Evolutionary conservation across 2,888 invertebrate genomes (phyloP).

Genomic region (Endomychus coccineus): DNA sequence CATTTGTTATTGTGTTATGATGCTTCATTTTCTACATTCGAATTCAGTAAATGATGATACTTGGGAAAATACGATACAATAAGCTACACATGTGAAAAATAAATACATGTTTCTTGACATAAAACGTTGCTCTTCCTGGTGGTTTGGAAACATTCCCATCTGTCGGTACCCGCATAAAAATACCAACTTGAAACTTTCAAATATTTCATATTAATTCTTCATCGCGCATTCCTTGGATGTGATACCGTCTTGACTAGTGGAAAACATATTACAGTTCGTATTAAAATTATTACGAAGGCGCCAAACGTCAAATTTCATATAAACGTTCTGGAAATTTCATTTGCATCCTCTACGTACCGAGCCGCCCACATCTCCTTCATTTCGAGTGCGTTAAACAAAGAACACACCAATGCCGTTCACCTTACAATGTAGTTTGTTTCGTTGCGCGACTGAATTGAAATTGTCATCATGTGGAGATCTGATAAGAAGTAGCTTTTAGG

Average conservation of each 20-base stretch:
- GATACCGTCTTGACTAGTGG: constrained; percentile 36
- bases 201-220: constrained; percentile 39
- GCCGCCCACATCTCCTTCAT: neutral
- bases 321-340: constrained; percentile 32
- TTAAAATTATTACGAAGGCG: constrained; percentile 40
- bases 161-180: constrained; percentile 26
- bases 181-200: constrained; percentile 26
- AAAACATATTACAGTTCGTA: constrained; percentile 37
- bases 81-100: too few relatives aligned
- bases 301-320: constrained; percentile 36
- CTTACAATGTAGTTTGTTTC: constrained; percentile 17
- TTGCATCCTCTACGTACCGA: constrained; percentile 14
- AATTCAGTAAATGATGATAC: too few relatives aligned
- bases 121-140: too few relatives aligned
- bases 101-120: too few relatives aligned
- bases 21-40: too few relatives aligned
- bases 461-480: constrained; percentile 46
- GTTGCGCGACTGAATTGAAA: constrained; percentile 38
- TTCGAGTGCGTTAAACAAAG: neutral
- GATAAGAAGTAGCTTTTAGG: constrained; percentile 43
- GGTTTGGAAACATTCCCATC: too few relatives aligned
- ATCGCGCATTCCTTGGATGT: constrained; percentile 34
- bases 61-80: too few relatives aligned
- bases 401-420: neutral
- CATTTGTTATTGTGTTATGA: too few relatives aligned